Evolutionary conservation across 2,113 vertebrate species (phyloP).

Genomic region (Fukomys damarensis): DNA sequence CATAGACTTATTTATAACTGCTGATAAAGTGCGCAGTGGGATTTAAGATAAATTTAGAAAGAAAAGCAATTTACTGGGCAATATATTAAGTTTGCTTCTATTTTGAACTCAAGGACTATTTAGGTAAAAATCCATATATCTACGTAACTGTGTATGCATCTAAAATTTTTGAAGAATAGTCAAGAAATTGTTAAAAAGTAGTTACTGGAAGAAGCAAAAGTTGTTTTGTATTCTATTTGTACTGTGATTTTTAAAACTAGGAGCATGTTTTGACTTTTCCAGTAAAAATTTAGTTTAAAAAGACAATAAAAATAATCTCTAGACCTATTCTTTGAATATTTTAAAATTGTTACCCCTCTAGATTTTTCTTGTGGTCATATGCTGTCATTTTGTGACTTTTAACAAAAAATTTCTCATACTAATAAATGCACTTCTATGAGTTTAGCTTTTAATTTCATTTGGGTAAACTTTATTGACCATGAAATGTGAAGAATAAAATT

Average conservation of each 20-base stretch:
- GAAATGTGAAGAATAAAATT: conserved; percentile 24
- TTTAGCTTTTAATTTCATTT: conserved; percentile 29
- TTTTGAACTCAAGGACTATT: neutral
- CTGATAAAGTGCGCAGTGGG: neutral
- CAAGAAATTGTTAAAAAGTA: neutral
- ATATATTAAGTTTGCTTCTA: neutral
- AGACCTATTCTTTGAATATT: neutral
- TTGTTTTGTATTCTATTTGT: neutral
- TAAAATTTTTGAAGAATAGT: neutral
- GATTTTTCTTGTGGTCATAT: neutral
- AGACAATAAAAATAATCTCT: neutral
- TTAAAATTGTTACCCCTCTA: neutral
- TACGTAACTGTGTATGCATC: neutral
- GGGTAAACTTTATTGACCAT: neutral
- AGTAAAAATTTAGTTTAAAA: neutral
- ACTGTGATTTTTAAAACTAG: neutral
- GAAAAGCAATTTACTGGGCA: neutral
- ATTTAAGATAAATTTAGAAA: neutral
- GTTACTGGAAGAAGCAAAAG: neutral
- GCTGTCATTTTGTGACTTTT: neutral
- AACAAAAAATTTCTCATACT: neutral
- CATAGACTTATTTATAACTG: neutral
- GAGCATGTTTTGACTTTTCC: conserved; percentile 38
- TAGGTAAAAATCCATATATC: neutral
- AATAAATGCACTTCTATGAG: neutral